A percentile compares a stretch with the other conserved stretches of the same genome.
Evolutionary conservation across 2,888 invertebrate genomes (phyloP).

Genomic region (Malthinus flaveolus): DNA sequence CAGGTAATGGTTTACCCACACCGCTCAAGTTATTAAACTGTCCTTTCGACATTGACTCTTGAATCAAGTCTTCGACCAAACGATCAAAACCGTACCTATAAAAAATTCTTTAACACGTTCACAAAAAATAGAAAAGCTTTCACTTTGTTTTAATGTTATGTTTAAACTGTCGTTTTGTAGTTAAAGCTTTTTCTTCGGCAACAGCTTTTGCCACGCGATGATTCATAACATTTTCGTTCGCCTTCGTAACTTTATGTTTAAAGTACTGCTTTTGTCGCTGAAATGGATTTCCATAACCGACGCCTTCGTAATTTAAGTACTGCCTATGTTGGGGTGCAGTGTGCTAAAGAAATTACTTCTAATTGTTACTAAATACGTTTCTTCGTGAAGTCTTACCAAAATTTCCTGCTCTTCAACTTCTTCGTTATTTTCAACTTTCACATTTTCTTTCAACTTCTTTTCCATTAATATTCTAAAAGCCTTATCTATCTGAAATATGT

Average conservation of each 20-base stretch:
- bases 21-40: constrained; percentile 86
- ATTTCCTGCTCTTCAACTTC: constrained; percentile 65
- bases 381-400: constrained; percentile 52
- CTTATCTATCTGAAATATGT: constrained; percentile 61
- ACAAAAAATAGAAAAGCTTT: constrained; percentile 13
- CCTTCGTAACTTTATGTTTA: constrained; percentile 68
- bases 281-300: constrained; percentile 77
- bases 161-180: constrained; percentile 65
- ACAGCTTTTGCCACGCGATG: constrained; percentile 63
- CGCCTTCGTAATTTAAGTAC: constrained; percentile 77
- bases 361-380: not conserved
- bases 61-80: constrained; percentile 88
- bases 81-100: constrained; percentile 76
- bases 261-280: constrained; percentile 79
- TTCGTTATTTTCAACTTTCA: constrained; percentile 56
- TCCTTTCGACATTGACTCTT: constrained; percentile 87
- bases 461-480: constrained; percentile 74
- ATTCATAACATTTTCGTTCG: constrained; percentile 67
- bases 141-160: constrained; percentile 79
- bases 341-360: constrained; percentile 66
- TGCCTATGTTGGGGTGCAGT: constrained; percentile 88
- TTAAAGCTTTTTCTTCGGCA: constrained; percentile 65
- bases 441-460: constrained; percentile 65
- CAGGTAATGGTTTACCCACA: constrained; percentile 77
- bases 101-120: constrained; percentile 12